Conservation (phyloP, 2,888 invertebrate genomes). For the Chaetogeoica ovagalla region DNA sequence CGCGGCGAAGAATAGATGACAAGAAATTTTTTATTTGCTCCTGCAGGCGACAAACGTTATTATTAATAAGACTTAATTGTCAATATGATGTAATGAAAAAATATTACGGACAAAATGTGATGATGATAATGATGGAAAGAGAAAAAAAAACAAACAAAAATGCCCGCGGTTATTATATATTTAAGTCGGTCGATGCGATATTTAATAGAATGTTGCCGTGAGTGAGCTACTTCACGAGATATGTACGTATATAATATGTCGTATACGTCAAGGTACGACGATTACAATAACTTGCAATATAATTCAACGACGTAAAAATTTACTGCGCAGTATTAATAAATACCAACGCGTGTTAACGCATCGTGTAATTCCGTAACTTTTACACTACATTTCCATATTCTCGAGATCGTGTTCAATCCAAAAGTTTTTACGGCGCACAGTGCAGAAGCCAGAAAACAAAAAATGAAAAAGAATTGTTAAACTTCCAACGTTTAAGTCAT, state of each 20-base stretch:
- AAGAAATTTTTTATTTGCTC: not conserved
- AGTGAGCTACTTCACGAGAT: not conserved
- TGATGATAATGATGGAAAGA: not conserved
- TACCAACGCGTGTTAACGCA: too few species aligned
- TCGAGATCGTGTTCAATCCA: not conserved
- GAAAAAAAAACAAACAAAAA: not conserved
- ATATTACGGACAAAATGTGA: constrained; percentile 11
- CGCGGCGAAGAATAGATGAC: not conserved
- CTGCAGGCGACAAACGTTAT: not conserved
- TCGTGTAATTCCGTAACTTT: not conserved
- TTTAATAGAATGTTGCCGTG: constrained; percentile 2
- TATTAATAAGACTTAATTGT: constrained; percentile 39
- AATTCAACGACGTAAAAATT: not conserved
- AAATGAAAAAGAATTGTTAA: not conserved
- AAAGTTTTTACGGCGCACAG: not conserved
- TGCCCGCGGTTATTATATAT: constrained; percentile 25
- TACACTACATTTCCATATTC: not conserved
- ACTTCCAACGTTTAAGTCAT: constrained; percentile 1
- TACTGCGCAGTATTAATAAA: not conserved
- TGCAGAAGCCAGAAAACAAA: not conserved
- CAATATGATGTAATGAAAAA: not conserved
- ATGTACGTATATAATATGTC: too few species aligned
- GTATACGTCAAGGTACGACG: too few species aligned
- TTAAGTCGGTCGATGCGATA: not conserved
- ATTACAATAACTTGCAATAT: too few species aligned